Evolutionary conservation across 2,797 vertebrate genomes (phyloP), one percentile per base, ranked within the genome.

Genomic region (Hapalemur alaotrensis): DNA sequence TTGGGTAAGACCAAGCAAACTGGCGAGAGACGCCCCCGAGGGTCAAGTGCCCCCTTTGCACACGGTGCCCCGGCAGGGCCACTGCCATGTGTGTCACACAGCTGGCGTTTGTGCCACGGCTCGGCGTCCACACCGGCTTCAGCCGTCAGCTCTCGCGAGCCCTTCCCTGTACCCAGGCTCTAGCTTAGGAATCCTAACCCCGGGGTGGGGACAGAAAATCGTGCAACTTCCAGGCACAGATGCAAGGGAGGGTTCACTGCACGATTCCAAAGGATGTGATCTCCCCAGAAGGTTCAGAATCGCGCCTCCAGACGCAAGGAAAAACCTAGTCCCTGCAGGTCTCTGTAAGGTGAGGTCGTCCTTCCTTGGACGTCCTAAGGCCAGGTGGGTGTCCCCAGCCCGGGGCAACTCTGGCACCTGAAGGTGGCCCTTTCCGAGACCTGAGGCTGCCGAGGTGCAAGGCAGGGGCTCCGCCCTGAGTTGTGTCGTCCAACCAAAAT

Each of bases 21-120:
- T 1, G 3, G 12, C 23, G 0, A 10, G 12, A 28, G 79, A 5
- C 2, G 0, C 4, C 61, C 28, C 72, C 17, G 0, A 14, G 30
- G 38, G 20, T 17, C 2, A 20, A 50, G 57, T 28, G 2, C 46
- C 78, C 14, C 1, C 14, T 25, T 4, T 10, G n/a, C 50, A 11
- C 5, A 8, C 61, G 0, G 8, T 0, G 7, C 25, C 41, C n/a
- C 7, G 30, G 61, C 65, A 4, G 20, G 8, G 63, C 13, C 50
- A 15, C 12, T 2, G 0, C 1, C 0, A 0, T 0, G 1, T 15
- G 5, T 4, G 0, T 7, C 0, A 0, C 1, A 0, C 52, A 1
- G 10, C 30, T 22, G 67, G 10, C 0, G 25, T 13, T 20, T 0
- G 5, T 2, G 9, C 61, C 7, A 8, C 8, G 14, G 32, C 22